A percentile compares a stretch with the other conserved stretches of the same genome.
Evolutionary conservation across 2,888 invertebrate species (phyloP).

Genomic region (Sipha maydis): DNA sequence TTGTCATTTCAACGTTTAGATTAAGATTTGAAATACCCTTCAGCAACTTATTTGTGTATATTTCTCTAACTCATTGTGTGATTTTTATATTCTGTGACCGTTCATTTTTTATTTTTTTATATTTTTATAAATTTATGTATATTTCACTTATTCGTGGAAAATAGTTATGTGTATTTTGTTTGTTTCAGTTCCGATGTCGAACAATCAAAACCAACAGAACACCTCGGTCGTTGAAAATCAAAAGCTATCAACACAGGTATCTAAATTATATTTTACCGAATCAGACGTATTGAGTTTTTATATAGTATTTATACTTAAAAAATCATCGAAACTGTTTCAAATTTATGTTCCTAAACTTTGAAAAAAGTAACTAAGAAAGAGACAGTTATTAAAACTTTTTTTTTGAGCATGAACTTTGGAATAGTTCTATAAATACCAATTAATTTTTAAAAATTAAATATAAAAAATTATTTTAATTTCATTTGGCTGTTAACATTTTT

Average conservation of each 20-base stretch:
- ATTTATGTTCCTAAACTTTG: background rate
- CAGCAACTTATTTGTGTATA: background rate
- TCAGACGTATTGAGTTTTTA: background rate
- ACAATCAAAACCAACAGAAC: slow-evolving; percentile 52
- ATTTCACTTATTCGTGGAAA: background rate
- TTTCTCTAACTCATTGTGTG: slow-evolving; percentile 27
- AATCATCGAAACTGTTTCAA: background rate
- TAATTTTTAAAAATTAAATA: background rate
- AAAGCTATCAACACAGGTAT: slow-evolving; percentile 54
- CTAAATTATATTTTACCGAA: background rate
- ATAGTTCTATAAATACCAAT: background rate
- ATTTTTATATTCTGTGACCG: background rate
- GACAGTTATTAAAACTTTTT: background rate
- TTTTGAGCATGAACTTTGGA: background rate
- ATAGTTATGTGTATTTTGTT: slow-evolving; percentile 16
- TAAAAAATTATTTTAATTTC: background rate
- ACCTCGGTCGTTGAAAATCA: slow-evolving; percentile 51
- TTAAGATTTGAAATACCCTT: slow-evolving; percentile 20
- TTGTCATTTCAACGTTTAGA: slow-evolving; percentile 22
- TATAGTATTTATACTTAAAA: background rate
- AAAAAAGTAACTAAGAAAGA: background rate
- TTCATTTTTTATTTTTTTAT: background rate
- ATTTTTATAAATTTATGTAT: background rate
- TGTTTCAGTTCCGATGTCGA: slow-evolving; percentile 60
- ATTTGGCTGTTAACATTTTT: background rate